Evolutionary conservation across 2,113 vertebrate species (phyloP), one percentile per base, ranked within the genome.

Genomic region (Orientallactaga bullata): DNA sequence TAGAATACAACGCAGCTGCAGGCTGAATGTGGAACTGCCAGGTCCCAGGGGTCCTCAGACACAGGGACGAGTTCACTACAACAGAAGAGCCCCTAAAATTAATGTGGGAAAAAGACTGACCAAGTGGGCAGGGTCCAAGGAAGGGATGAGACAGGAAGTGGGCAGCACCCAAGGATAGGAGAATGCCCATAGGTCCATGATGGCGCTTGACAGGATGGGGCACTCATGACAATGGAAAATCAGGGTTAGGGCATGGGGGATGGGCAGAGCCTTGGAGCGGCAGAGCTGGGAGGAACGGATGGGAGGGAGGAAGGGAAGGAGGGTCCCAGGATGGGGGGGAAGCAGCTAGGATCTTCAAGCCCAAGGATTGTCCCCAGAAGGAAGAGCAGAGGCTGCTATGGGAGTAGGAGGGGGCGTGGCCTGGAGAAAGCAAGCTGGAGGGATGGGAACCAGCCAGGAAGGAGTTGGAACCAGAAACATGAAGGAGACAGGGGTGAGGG

Each of bases 11-110:
- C 0, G 12, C 21, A 28, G 10, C 21, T 51, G 37, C 24, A 26
- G 68, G 35, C 37, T 37, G 37, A 16, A 12, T 4, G 12, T 5
- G 55, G 55, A 16, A 55, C 11, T 12, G 20, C 24, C 1, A 0
- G 37, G 18, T 78, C 12, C 5, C 74, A 24, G 58, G 13, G 42
- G 21, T 8, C 7, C 66, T 78, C 1, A 32, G 1, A 5, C 51
- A 18, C 3, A 10, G 28, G 21, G 51, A 47, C 2, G 71, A 32
- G 0, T 3, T 8, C 15, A 0, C 13, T 39, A 28, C 4, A 12
- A 8, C 13, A 9, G 18, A 68, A 42, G 68, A 42, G 24, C 51
- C 66, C 4, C 30, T 47, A 63, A 23, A 26, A 17, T 47, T 47
- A 47, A 17, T 71, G 3, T 18, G 8, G 80, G 24, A 24, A 13